Base-by-base conservation (phyloP, 2,113 vertebrate genomes). In the Aptenodytes patagonicus region DNA sequence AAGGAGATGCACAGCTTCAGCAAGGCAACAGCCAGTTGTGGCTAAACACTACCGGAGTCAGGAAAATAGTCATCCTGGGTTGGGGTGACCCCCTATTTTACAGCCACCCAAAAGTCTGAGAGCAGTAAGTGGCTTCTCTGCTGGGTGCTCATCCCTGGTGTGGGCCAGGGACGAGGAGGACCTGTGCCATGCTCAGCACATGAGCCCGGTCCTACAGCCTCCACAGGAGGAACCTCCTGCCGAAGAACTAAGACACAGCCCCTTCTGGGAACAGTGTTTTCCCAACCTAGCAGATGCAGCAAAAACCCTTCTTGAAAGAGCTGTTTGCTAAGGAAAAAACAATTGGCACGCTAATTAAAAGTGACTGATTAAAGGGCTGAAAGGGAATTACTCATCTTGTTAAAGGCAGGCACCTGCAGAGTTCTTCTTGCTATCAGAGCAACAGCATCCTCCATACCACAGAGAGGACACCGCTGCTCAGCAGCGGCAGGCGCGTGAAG, bases 341-440 rank as follows among this genome's bases (percentile, higher is more conserved):
- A 92, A 85, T 91, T 92, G 90, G 61, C 93, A 40, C 44, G 5
- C 73, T 95, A 95, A 93, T 97, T 95, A 94, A 83, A 95, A 92
- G 83, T 76, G 83, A 75, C 76, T 96, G 91, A 90, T 95, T 95
- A 96, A 91, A 94, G 77, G 64, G 69, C 60, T 91, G 83, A 81
- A 89, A 92, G 81, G 73, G 90, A 84, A 93, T 97, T 96, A 95
- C 70, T 97, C 91, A 95, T 93, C 71, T 58, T 44, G 52, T 92
- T 97, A 79, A 75, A 96, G 71, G 79, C 72, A 69, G 47, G 82
- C 90, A 87, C 93, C 94, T 96, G 88, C 94, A 92, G 89, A 94
- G 83, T 54, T 89, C 40, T 36, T 73, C 73, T 61, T 40, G 79
- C 94, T 75, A 9, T 64, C 15, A 24, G 75, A 90, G 80, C 32